These are phyloP conservation scores for Cephonodes hylas DNA, from an alignment of 2,888 invertebrate genomes.

Conservation along the genomic window DNA sequence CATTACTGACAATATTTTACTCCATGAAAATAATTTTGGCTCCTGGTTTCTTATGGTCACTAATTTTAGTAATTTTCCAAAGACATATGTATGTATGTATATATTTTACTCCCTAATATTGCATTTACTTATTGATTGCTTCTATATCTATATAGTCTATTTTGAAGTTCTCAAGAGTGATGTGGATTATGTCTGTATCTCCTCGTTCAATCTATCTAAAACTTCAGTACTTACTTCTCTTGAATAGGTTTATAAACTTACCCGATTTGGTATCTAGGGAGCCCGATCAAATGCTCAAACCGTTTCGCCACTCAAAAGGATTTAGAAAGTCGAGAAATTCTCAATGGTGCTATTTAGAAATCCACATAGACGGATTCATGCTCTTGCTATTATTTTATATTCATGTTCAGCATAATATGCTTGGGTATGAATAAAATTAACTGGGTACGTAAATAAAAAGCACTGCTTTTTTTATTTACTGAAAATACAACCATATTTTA, in stretches of 20 bases:
- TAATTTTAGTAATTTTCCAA: too few relatives aligned
- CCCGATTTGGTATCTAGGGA: not conserved
- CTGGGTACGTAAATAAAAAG: too few relatives aligned
- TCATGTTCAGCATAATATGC: not conserved
- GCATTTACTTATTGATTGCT: too few relatives aligned
- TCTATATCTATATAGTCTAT: too few relatives aligned
- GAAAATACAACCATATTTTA: too few relatives aligned
- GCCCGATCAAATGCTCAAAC: not conserved
- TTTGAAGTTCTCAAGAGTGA: not conserved
- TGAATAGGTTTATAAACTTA: not conserved
- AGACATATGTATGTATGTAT: too few relatives aligned
- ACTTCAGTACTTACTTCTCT: not conserved
- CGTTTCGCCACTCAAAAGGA: not conserved
- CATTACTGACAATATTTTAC: too few relatives aligned
- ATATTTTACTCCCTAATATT: too few relatives aligned
- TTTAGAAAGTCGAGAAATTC: not conserved
- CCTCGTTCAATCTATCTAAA: not conserved
- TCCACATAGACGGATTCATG: not conserved
- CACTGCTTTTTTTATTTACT: too few relatives aligned
- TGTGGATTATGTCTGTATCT: not conserved
- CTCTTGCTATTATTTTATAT: not conserved
- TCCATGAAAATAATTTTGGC: too few relatives aligned
- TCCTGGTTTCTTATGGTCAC: too few relatives aligned
- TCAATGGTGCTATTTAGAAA: not conserved
- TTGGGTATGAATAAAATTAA: not conserved